phyloP scores from a whole-genome alignment of 2,113 vertebrate species.

The Polypterus bichir region DNA sequence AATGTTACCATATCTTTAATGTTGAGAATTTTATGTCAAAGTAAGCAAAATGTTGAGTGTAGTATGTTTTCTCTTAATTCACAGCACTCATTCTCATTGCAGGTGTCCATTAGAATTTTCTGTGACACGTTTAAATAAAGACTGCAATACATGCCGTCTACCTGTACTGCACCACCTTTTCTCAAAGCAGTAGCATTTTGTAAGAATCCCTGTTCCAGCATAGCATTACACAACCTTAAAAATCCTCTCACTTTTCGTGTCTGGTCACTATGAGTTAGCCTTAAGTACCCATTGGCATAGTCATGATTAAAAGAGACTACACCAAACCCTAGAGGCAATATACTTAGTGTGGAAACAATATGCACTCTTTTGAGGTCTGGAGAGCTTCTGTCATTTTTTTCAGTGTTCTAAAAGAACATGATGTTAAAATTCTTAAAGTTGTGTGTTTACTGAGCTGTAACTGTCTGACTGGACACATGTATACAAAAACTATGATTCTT shows the following conservation, averaged over 20 bases:
- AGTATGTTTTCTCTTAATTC: too few species aligned
- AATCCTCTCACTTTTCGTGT: constrained; percentile 1
- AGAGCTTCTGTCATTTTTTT: constrained; percentile 7
- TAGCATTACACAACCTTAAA: not conserved
- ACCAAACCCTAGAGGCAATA: not conserved
- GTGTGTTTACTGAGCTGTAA: not conserved
- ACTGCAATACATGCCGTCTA: too few species aligned
- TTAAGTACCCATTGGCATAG: not conserved
- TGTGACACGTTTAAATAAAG: too few species aligned
- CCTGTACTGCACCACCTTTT: too few species aligned
- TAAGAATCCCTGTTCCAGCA: not conserved
- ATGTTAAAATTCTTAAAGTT: constrained; percentile 8
- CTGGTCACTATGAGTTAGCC: not conserved
- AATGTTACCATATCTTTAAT: too few species aligned
- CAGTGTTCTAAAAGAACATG: not conserved
- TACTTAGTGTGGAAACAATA: constrained; percentile 3
- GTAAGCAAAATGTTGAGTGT: too few species aligned
- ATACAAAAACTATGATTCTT: too few species aligned
- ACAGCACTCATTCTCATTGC: too few species aligned
- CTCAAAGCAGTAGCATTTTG: not conserved
- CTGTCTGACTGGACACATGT: not conserved
- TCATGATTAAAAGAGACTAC: not conserved
- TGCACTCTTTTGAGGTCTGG: constrained; percentile 1
- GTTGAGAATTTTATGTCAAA: too few species aligned
- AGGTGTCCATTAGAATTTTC: too few species aligned